Conservation (phyloP, 2,888 invertebrate genomes). For the Holacanthella duospinosa region DNA sequence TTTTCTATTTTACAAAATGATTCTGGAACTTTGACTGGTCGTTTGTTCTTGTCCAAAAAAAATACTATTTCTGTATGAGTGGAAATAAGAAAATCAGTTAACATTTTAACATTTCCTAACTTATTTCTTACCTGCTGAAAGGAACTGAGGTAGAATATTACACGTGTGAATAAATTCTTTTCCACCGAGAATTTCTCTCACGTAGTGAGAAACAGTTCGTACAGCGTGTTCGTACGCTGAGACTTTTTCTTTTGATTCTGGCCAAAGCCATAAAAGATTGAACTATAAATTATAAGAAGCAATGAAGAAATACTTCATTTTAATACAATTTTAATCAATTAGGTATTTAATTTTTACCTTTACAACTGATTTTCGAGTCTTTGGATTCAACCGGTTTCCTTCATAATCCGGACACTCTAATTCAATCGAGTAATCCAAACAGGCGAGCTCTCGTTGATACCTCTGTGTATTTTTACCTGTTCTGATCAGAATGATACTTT, state of each 20-base stretch:
- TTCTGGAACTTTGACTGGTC: conserved; percentile 43
- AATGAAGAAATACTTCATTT: background rate
- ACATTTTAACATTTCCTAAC: background rate
- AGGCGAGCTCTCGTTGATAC: conserved; percentile 52
- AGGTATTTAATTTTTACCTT: conserved; percentile 42
- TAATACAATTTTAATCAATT: background rate
- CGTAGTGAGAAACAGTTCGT: conserved; percentile 48
- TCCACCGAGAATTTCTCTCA: conserved; percentile 47
- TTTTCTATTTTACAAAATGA: conserved; percentile 34
- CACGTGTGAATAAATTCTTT: conserved; percentile 45
- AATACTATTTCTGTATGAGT: conserved; percentile 53
- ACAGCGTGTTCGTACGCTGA: conserved; percentile 51
- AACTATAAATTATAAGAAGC: no score
- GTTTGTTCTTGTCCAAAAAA: conserved; percentile 47
- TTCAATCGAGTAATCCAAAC: conserved; percentile 52
- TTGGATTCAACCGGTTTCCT: conserved; percentile 49
- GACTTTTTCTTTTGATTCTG: conserved; percentile 41
- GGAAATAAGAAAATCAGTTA: conserved; percentile 9
- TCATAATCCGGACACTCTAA: conserved; percentile 51
- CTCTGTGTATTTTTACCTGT: conserved; percentile 18
- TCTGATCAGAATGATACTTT: no score
- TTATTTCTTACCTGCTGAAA: conserved; percentile 33
- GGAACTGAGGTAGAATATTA: conserved; percentile 59
- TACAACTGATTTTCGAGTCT: conserved; percentile 46
- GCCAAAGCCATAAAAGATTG: conserved; percentile 24